Evolutionary conservation across 2,888 invertebrate genomes (phyloP).

Genomic region (Ceraclea dissimilis): DNA sequence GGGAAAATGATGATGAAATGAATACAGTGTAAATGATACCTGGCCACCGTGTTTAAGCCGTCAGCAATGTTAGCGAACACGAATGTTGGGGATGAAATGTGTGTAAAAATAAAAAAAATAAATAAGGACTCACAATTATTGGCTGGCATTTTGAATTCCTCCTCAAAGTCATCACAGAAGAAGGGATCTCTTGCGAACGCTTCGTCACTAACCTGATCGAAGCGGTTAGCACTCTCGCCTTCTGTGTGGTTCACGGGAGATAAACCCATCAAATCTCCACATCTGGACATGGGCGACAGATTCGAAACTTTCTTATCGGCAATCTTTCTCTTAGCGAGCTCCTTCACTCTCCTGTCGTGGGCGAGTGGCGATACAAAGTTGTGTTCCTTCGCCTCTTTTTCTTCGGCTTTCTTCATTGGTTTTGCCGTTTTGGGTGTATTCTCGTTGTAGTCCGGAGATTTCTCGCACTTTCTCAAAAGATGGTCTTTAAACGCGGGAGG

Average conservation of each 20-base stretch:
- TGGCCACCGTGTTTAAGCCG: too few relatives aligned
- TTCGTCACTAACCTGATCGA: not conserved
- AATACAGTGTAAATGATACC: too few relatives aligned
- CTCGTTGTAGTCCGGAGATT: constrained; percentile 3
- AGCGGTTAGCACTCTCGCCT: not conserved
- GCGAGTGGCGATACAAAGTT: constrained; percentile 11
- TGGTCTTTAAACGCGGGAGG: constrained; percentile 3
- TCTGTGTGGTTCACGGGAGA: constrained; percentile 14
- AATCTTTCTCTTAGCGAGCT: constrained; percentile 10
- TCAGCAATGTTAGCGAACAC: too few relatives aligned
- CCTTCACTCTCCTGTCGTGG: constrained; percentile 11
- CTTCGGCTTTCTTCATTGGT: not conserved
- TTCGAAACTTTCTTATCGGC: constrained; percentile 12
- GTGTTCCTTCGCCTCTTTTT: not conserved
- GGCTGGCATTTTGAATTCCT: constrained; percentile 21
- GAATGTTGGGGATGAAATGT: not conserved
- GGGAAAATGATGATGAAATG: not conserved
- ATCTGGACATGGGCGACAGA: constrained; percentile 24
- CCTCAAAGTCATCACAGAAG: constrained; percentile 16
- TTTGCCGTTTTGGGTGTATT: constrained; percentile 11
- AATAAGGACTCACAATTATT: constrained; percentile 25
- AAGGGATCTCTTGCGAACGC: not conserved
- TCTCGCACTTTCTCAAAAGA: constrained; percentile 6
- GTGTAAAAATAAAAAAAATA: constrained; percentile 5
- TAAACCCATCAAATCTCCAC: constrained; percentile 24